Conservation (phyloP, 2,113 vertebrate genomes). For the Falcunculus frontatus region DNA sequence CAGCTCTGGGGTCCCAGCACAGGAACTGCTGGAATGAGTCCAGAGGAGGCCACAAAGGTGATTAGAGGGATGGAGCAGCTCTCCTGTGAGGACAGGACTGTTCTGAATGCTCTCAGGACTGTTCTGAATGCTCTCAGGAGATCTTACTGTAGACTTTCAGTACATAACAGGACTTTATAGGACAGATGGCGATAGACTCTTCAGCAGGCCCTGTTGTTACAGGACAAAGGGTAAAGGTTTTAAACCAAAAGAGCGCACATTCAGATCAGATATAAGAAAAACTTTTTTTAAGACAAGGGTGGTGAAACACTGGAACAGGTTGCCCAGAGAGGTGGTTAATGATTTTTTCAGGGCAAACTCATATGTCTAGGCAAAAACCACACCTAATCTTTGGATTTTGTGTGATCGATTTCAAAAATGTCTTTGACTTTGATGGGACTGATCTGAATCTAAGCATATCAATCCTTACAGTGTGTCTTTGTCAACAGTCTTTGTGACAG, state of each 20-base stretch:
- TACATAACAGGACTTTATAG: not conserved
- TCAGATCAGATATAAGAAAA: not conserved
- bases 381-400: not conserved
- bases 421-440: not conserved
- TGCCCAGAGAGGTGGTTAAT: not conserved
- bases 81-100: not conserved
- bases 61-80: not conserved
- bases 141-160: not conserved
- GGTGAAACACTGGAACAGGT: not conserved
- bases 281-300: not conserved
- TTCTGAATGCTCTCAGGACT: not conserved
- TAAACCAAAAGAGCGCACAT: not conserved
- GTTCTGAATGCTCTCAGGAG: not conserved
- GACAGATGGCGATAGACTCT: not conserved
- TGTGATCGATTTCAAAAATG: not conserved
- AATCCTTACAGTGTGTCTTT: not conserved
- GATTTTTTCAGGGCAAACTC: not conserved
- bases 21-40: rapidly evolving
- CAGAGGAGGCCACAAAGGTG: not conserved
- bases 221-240: not conserved
- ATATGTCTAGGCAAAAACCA: not conserved
- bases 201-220: not conserved
- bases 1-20: not conserved
- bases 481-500: not conserved
- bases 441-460: not conserved